Evolutionary conservation across 2,797 vertebrate genomes (phyloP), one percentile per base, ranked within the genome.

Genomic region (Lindbergichthys nudifrons): DNA sequence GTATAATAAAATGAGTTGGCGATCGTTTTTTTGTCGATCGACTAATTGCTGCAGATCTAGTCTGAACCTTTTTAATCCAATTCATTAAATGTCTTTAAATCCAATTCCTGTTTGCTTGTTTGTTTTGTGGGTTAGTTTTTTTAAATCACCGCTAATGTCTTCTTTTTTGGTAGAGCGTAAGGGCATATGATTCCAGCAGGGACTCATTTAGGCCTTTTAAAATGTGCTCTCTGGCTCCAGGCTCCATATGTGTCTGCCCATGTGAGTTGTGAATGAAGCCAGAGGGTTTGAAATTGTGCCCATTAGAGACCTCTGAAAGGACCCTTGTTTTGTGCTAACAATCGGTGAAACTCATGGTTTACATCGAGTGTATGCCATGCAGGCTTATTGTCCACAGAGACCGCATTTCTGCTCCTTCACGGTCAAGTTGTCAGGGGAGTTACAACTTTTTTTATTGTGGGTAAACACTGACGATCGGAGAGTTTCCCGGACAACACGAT

Each of bases 401-500:
- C 39, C 30, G 52, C n/a, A 66, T 77, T 63, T 59, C 13, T 1
- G 2, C 60, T 56, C 36, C 32, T 42, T 18, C 21, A 48, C 16
- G 19, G 42, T 50, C 18, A 45, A 39, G 47, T 57, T 66, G 47
- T 68, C 36, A 4, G 30, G 56, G 15, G 43, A 59, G 54, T 70
- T 68, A 21, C 48, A 67, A 65, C 52, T 61, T 79, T 42, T 88
- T 64, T 54, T 85, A 57, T 53, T 52, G 39, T 75, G 65, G 65
- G 52, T 82, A 80, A 87, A 84, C 71, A 56, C 61, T 30, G 61
- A n/a, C 56, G 53, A 75, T 62, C 36, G 42, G 57, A 80, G 60
- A 63, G 41, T 77, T 88, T 88, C 79, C 81, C 85, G 79, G 58
- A 81, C 76, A 65, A 64, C 72, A 70, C 77, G 76, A 89, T 87